phyloP scores from a whole-genome alignment of 2,888 invertebrate genomes.

The Hypselothyrea guttata region DNA sequence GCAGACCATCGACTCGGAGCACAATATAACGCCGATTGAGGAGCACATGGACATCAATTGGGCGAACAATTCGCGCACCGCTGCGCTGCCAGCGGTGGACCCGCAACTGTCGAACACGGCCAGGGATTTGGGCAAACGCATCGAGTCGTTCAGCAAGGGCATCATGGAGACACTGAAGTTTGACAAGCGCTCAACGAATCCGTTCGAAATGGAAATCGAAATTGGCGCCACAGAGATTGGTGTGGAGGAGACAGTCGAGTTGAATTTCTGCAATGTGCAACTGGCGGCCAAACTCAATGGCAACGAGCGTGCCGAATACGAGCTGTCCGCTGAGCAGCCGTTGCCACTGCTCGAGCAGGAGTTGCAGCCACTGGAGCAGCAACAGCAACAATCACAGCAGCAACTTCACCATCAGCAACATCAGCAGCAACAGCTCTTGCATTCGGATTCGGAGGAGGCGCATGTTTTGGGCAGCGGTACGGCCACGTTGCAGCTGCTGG shows the following conservation, averaged over 20 bases:
- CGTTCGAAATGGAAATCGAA: conserved; percentile 82
- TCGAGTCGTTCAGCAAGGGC: conserved; percentile 82
- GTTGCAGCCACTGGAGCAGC: conserved; percentile 32
- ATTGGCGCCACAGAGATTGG: conserved; percentile 82
- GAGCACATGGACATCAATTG: conserved; percentile 83
- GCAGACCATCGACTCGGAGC: conserved; percentile 82
- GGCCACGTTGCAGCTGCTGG: conserved; percentile 79
- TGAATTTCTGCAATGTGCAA: conserved; percentile 80
- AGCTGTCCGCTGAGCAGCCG: conserved; percentile 64
- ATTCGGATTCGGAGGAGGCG: conserved; percentile 80
- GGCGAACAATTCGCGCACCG: conserved; percentile 81
- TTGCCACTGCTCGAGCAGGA: conserved; percentile 19
- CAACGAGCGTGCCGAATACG: conserved; percentile 80
- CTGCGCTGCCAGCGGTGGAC: conserved; percentile 78
- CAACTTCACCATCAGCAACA: conserved; percentile 19
- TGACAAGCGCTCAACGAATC: conserved; percentile 82
- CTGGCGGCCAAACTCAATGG: conserved; percentile 80
- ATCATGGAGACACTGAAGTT: conserved; percentile 82
- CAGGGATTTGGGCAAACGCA: conserved; percentile 82
- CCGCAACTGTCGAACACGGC: conserved; percentile 79
- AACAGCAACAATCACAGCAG: conserved; percentile 30
- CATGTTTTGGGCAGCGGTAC: conserved; percentile 42
- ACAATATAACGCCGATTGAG: conserved; percentile 82
- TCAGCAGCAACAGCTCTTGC: conserved; percentile 39
- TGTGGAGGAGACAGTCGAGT: conserved; percentile 80